A percentile compares a stretch with the other conserved stretches of the same genome.
These are phyloP conservation scores for Acrobasis suavella DNA, from an alignment of 2,888 invertebrate genomes.

Conservation along the genomic window DNA sequence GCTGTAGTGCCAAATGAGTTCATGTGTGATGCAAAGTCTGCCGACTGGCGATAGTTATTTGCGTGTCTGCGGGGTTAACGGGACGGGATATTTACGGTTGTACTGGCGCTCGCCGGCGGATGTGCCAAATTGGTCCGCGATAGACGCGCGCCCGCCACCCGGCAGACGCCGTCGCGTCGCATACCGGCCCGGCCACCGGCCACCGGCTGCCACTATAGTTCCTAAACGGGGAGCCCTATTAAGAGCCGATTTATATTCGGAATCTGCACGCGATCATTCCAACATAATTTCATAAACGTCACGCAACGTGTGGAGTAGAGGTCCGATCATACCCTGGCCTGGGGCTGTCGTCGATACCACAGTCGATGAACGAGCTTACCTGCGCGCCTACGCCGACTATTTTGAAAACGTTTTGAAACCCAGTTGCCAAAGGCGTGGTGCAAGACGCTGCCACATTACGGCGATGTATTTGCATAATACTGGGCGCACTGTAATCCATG, in stretches of 20 bases:
- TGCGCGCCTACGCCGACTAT: constrained; percentile 62
- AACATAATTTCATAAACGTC: constrained; percentile 42
- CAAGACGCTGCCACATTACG: constrained; percentile 72
- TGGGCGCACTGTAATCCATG: constrained; percentile 64
- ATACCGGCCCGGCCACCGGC: constrained; percentile 77
- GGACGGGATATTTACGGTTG: constrained; percentile 71
- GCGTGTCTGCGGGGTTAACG: constrained; percentile 51
- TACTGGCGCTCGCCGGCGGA: constrained; percentile 71
- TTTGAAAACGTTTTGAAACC: constrained; percentile 79
- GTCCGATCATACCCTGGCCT: constrained; percentile 36
- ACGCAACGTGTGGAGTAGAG: constrained; percentile 45
- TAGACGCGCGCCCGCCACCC: constrained; percentile 67
- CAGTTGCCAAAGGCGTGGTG: constrained; percentile 77
- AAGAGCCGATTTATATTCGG: constrained; percentile 48
- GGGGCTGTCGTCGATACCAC: constrained; percentile 48
- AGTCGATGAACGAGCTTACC: constrained; percentile 48
- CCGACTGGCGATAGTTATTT: constrained; percentile 43
- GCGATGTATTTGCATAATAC: constrained; percentile 77
- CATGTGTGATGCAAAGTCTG: constrained; percentile 49
- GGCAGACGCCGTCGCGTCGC: constrained; percentile 75
- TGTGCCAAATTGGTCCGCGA: constrained; percentile 79
- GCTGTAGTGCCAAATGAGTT: constrained; percentile 37
- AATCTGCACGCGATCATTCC: constrained; percentile 45
- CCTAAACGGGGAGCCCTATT: constrained; percentile 52
- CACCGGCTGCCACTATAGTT: constrained; percentile 60